Evolutionary conservation across 30 jellyfish, hydroid and myxozoan genomes (phyloP), one percentile per base, ranked within the genome.

Genomic region (Nemopilema nomurai): DNA sequence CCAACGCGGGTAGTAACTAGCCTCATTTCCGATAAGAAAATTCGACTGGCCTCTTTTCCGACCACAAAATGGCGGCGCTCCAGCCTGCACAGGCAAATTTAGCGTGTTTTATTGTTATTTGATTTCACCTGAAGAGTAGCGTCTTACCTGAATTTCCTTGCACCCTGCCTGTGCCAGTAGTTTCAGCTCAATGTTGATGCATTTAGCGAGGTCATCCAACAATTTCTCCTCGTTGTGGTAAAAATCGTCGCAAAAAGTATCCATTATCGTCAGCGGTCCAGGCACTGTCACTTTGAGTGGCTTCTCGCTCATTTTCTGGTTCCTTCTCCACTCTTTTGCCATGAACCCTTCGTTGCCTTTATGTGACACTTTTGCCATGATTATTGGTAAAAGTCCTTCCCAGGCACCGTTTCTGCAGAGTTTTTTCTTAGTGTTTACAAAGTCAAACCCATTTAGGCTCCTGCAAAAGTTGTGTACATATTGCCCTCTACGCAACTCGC

Each of bases 191-290:
- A 65, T 28, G 51, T 91, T 85, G 81, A 91, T 80, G 76, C 91
- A 80, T 16, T 30, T 68, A 1, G 85, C 87, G 23, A 91, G 80
- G 64, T 85, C 97, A 49, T 74, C 24, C 66, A 29, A 50, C 27
- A 91, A 69, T 0, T 49, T 87, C 51, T 69, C 75, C 22, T 86
- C 93, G 68, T 73, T 79, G 50, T 67, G 27, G 77, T 91, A 91
- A 69, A 52, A 91, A 18, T 74, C 90, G 74, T 91, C 74, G 23
- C 69, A 53, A 27, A 84, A 78, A 8, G 96, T 85, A 62, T 85
- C 97, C 71, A 80, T 64, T 18, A 91, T 84, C 29, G 97, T 91
- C 82, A 91, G 28, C 16, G 97, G 96, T 27, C 97, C 97, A 1
- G 96, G 97, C 4, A 91, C 30, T 23, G 97, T 91, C 27, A 53